Base-by-base conservation (phyloP, 2,888 invertebrate species). In the Hirtodrosophila histrioides region DNA sequence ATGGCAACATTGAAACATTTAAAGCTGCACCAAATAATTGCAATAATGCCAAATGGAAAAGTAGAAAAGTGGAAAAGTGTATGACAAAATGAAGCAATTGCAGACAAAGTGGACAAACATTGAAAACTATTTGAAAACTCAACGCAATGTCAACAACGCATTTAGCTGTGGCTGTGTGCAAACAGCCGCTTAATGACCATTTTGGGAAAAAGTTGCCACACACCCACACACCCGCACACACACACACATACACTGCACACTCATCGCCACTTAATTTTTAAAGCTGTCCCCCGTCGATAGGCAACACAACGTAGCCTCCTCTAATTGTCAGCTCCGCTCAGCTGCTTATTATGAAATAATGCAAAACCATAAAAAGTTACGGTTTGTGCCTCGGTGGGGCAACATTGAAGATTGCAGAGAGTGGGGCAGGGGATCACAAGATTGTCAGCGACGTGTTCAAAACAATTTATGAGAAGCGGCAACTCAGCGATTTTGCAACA, bases 301-400 rank as follows among this genome's bases (percentile, higher is more conserved):
- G 7, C 3, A 31, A 2, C 7, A 40, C 49, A 46, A 49, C 49
- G 57, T 46, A 41, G 57, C 35, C 48, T 49, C 65, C 60, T 69
- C 75, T 86, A 80, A 86, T 82, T 82, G 85, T 68, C 74, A 75
- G 67, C 63, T 60, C 54, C 61, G 69, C 64, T 78, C 75, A 81
- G 56, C 55, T 65, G 69, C 82, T 78, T 75, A 75, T 78, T 66
- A 78, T 66, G 60, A 72, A 75, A 78, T 81, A 86, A 84, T 71
- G 75, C 65, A 67, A 67, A 75, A 62, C 75, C 75, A 67, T 67
- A 68, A 72, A 69, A 81, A 78, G 86, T 51, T 66, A 73, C 76
- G 67, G 41, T 64, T 62, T 66, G 55, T 55, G 55, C 24, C 46
- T 35, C 36, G 27, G 35, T 36, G 55, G 24, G 29, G n/a, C 36